Evolutionary conservation across 2,888 invertebrate genomes (phyloP), one percentile per base, ranked within the genome.

Genomic region (Lasioglossum vierecki): DNA sequence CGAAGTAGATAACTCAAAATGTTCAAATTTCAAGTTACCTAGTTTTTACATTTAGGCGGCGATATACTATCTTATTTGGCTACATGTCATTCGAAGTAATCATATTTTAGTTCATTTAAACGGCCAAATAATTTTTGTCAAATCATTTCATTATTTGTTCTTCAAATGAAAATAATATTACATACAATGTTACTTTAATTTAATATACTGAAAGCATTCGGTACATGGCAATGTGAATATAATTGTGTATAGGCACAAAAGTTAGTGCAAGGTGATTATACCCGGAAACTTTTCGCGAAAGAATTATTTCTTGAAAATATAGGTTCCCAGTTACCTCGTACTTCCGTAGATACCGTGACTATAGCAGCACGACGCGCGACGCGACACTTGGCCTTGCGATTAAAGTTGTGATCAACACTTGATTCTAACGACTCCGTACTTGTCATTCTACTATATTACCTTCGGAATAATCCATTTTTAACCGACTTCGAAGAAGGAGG

Each of bases 251-350:
- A 26, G 9, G 15, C 57, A 3, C 18, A 26, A 30, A 80, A 70
- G 66, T 80, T 82, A 26, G 73, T 46, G 57, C 44, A 4, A 57
- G 44, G 9, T 22, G 41, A 26, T 35, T 73, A 73, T 57, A 80
- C 5, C 35, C n/a, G 35, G n/a, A 35, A 73, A 57, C 44, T 26
- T 79, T 60, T 57, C 39, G 26, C 22, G 13, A 13, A 70, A 70
- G 74, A 57, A 68, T 41, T 63, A 74, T 49, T 76, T 76, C 75
- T 53, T 72, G n/a, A 81, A 83, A 83, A 76, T 49, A 76, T 44
- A 80, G 60, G 82, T 75, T 80, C 11, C 0, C 46, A 41, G 35
- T 80, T 82, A 46, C 26, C 70, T 75, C 30, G 11, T 82, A 57
- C 74, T 80, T 80, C 82, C 68, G 73, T 74, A 53, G 70, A n/a